Evolutionary conservation across 2,797 vertebrate species (phyloP).

Genomic region (Brachyalestes nurse): DNA sequence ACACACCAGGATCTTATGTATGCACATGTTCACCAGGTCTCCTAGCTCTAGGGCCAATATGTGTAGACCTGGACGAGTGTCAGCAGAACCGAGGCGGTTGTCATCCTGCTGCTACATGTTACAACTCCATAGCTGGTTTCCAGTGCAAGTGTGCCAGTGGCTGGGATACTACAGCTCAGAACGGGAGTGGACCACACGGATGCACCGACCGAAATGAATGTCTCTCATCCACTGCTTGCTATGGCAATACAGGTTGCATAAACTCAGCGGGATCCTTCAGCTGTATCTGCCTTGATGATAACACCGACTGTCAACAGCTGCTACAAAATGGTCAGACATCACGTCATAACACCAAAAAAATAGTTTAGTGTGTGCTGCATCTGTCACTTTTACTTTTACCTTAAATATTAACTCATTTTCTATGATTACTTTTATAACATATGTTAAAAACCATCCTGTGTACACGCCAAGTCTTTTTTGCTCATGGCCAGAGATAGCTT

Average conservation of each 20-base stretch:
- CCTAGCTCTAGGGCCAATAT: constrained; percentile 69
- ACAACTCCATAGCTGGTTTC: constrained; percentile 75
- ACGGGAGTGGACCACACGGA: constrained; percentile 65
- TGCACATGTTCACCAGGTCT: constrained; percentile 76
- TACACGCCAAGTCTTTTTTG: not conserved
- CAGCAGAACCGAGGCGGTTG: constrained; percentile 70
- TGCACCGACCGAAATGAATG: constrained; percentile 82
- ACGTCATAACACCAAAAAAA: constrained; percentile 23
- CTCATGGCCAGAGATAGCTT: not conserved
- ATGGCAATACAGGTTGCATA: constrained; percentile 65
- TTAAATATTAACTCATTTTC: constrained; percentile 10
- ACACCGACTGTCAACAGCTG: constrained; percentile 61
- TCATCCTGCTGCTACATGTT: constrained; percentile 75
- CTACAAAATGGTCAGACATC: constrained; percentile 72
- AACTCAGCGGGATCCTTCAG: constrained; percentile 77
- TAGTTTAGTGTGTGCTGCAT: not conserved
- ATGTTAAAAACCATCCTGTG: not conserved
- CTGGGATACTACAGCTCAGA: constrained; percentile 67
- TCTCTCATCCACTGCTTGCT: constrained; percentile 61
- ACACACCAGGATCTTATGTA: constrained; percentile 79
- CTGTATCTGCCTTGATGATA: constrained; percentile 72
- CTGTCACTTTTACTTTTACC: constrained; percentile 15
- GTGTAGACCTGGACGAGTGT: constrained; percentile 82
- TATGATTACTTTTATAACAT: not conserved
- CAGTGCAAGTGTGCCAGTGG: constrained; percentile 74